Evolutionary conservation across 2,888 invertebrate species (phyloP).

Genomic region (Machimus atricapillus): DNA sequence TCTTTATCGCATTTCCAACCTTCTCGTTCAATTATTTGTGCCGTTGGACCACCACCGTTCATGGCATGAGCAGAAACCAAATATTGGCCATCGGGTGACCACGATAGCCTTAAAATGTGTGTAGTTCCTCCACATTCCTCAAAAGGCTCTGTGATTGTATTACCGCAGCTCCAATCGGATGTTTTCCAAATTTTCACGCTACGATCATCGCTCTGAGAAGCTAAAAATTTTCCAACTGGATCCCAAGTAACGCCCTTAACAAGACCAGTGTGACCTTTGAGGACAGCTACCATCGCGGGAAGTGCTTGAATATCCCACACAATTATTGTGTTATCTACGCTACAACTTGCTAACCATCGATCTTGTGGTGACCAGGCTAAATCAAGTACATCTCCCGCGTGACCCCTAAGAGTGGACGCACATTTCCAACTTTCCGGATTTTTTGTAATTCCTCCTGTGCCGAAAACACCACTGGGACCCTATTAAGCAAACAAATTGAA

Average conservation of each 20-base stretch:
- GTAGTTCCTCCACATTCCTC: constrained; percentile 85
- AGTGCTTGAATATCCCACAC: constrained; percentile 96
- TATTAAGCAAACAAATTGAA: constrained; percentile 31
- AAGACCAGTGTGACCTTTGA: constrained; percentile 90
- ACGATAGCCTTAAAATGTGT: constrained; percentile 88
- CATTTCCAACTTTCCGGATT: constrained; percentile 95
- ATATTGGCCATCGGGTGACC: constrained; percentile 98
- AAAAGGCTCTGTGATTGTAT: constrained; percentile 90
- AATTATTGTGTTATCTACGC: constrained; percentile 96
- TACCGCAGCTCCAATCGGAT: constrained; percentile 90
- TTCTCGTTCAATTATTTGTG: constrained; percentile 93
- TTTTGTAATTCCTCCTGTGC: constrained; percentile 72
- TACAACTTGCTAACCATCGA: constrained; percentile 93
- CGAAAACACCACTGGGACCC: constrained; percentile 65
- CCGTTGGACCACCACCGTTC: constrained; percentile 97
- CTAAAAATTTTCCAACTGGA: constrained; percentile 94
- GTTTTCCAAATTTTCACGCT: constrained; percentile 95
- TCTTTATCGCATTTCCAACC: constrained; percentile 95
- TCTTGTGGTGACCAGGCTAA: constrained; percentile 96
- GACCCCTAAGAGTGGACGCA: constrained; percentile 84
- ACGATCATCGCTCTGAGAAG: constrained; percentile 96
- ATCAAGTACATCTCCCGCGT: constrained; percentile 93
- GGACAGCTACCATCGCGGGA: constrained; percentile 80
- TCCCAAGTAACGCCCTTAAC: constrained; percentile 99
- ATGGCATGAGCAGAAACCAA: constrained; percentile 97